Percentiles rank a stretch among this genome's conserved stretches.
Conservation (phyloP, 2,113 vertebrate species). For the Globicephala melas region DNA sequence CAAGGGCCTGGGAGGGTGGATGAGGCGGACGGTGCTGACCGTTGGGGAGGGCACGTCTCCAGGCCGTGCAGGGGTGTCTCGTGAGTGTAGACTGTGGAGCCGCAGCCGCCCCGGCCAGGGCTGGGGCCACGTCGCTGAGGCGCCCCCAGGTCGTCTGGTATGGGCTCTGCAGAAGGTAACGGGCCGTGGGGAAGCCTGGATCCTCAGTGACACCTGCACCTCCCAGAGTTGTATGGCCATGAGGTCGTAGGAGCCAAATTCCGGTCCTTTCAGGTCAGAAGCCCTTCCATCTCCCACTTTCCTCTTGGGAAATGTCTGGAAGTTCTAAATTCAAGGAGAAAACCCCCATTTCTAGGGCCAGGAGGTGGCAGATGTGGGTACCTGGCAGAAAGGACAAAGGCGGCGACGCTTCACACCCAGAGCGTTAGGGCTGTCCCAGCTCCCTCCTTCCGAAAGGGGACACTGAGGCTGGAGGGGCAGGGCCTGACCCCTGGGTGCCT, state of each 20-base stretch:
- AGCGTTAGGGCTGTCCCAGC: not conserved
- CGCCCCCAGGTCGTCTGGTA: not conserved
- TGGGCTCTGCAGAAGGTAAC: not conserved
- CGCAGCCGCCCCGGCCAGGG: rapidly evolving
- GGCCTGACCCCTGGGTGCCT: rapidly evolving
- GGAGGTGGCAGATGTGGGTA: not conserved
- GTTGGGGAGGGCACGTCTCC: not conserved
- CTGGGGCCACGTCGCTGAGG: not conserved
- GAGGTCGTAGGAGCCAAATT: not conserved
- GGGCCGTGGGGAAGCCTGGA: not conserved
- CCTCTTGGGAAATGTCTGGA: not conserved
- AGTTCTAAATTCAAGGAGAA: not conserved
- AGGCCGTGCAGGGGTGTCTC: not conserved
- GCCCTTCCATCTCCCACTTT: not conserved
- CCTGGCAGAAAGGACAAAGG: not conserved
- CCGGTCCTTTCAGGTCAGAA: not conserved
- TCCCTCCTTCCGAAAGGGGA: not conserved
- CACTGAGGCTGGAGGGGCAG: not conserved
- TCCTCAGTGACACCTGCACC: not conserved
- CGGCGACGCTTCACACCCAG: rapidly evolving
- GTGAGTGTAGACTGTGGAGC: not conserved
- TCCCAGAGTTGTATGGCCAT: too few relatives aligned
- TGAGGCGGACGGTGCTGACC: not conserved
- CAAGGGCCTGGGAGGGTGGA: not conserved
- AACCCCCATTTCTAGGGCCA: not conserved